These are phyloP conservation scores for Nestor notabilis DNA, from an alignment of 2,113 vertebrate species.

Conservation along the genomic window DNA sequence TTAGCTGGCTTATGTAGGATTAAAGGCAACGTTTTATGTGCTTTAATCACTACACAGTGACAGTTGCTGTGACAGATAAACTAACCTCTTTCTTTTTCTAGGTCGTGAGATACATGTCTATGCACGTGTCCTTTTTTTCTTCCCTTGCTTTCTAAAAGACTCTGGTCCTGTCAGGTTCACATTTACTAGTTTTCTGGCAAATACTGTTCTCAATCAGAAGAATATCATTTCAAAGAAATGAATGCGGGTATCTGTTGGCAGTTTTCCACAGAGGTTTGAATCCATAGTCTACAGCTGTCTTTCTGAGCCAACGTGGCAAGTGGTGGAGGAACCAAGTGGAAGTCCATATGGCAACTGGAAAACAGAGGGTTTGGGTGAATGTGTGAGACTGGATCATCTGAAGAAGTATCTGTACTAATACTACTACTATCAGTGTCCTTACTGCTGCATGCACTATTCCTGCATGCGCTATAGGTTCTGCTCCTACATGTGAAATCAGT, in stretches of 20 bases:
- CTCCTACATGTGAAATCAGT: not conserved
- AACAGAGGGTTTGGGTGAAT: not conserved
- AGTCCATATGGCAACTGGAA: not conserved
- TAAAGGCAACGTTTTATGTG: not conserved
- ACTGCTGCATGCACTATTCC: not conserved
- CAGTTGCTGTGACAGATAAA: not conserved
- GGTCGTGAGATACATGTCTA: not conserved
- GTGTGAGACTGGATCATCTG: not conserved
- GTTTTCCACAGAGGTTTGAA: not conserved
- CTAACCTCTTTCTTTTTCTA: not conserved
- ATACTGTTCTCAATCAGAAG: not conserved
- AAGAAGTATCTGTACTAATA: fast-evolving
- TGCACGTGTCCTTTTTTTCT: not conserved
- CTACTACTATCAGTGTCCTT: not conserved
- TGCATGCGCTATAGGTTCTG: not conserved
- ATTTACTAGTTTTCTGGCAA: not conserved
- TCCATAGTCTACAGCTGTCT: fast-evolving
- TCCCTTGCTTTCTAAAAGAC: not conserved
- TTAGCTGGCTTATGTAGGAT: not conserved
- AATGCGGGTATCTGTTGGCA: not conserved
- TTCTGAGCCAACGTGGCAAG: not conserved
- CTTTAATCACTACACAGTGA: not conserved
- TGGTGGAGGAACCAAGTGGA: not conserved
- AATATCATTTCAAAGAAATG: not conserved
- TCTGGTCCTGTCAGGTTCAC: not conserved